Evolutionary conservation across 23 tunicate genomes (phyloP).

Genomic region (Aplidium turbinatum): DNA sequence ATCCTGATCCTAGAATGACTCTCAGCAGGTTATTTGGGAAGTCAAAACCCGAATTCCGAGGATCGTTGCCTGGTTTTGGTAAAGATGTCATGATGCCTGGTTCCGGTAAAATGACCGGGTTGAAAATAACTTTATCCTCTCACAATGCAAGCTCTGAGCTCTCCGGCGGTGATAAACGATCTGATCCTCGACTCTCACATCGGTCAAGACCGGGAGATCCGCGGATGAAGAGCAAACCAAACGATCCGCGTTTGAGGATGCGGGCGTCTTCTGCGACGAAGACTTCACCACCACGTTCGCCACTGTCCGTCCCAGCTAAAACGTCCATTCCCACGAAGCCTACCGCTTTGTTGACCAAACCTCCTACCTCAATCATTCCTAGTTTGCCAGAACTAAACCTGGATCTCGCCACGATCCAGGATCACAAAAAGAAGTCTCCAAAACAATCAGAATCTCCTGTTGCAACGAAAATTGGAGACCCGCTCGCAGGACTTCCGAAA

Average conservation of each 20-base stretch:
- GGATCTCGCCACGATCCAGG: constrained; percentile 47
- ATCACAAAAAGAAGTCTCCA: constrained; percentile 11
- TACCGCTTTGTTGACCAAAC: constrained; percentile 69
- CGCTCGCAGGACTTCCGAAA: constrained; percentile 48
- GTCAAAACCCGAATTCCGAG: constrained; percentile 43
- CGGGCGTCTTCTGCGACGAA: constrained; percentile 34
- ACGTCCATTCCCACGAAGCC: constrained; percentile 64
- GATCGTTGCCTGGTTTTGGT: constrained; percentile 48
- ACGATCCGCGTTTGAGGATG: constrained; percentile 72
- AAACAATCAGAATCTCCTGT: constrained; percentile 12
- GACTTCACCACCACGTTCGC: constrained; percentile 17
- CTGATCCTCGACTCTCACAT: constrained; percentile 50
- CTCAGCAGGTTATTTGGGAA: constrained; percentile 73
- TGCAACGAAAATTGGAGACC: background rate
- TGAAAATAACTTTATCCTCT: constrained; percentile 70
- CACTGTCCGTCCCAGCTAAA: constrained; percentile 18
- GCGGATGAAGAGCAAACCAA: constrained; percentile 50
- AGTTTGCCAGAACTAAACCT: constrained; percentile 82
- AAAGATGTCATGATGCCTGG: constrained; percentile 66
- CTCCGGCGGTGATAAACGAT: constrained; percentile 6
- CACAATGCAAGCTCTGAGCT: constrained; percentile 24
- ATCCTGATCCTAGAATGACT: constrained; percentile 83
- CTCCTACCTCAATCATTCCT: constrained; percentile 64
- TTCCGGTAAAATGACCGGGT: constrained; percentile 51
- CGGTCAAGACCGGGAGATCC: constrained; percentile 32